A percentile compares a stretch with the other conserved stretches of the same genome.
These are phyloP conservation scores for Plebejus melissa DNA, from an alignment of 2,888 invertebrate species.

Conservation along the genomic window DNA sequence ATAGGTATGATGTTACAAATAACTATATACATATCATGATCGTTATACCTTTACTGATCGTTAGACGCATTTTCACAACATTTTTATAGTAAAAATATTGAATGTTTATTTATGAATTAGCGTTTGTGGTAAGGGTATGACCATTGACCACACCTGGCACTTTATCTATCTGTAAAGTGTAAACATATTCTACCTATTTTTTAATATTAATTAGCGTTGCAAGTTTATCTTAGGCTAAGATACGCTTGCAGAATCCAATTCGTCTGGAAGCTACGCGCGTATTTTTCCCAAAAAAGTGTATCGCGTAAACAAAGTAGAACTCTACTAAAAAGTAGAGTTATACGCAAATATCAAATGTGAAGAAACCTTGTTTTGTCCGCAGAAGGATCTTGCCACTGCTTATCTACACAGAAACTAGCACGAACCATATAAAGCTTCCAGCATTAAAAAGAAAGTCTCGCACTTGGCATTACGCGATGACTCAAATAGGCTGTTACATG, in stretches of 20 bases:
- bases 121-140: not conserved
- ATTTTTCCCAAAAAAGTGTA: not conserved
- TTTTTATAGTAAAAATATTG: not conserved
- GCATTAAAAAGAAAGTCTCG: not conserved
- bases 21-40: no score
- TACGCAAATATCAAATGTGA: not conserved
- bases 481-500: not conserved
- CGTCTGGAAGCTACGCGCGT: no score
- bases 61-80: not conserved
- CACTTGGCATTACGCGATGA: not conserved
- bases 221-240: no score
- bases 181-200: not conserved
- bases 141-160: not conserved
- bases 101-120: not conserved
- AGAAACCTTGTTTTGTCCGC: not conserved
- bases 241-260: no score
- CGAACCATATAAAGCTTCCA: not conserved
- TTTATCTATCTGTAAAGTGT: not conserved
- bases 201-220: no score
- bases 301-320: not conserved
- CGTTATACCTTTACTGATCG: no score
- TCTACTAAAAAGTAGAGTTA: not conserved
- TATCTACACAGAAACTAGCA: not conserved
- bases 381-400: not conserved
- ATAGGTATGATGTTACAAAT: no score